A percentile compares a stretch with the other conserved stretches of the same genome.
phyloP scores from a whole-genome alignment of 2,888 invertebrate species.

The Drosophila subsilvestris region DNA sequence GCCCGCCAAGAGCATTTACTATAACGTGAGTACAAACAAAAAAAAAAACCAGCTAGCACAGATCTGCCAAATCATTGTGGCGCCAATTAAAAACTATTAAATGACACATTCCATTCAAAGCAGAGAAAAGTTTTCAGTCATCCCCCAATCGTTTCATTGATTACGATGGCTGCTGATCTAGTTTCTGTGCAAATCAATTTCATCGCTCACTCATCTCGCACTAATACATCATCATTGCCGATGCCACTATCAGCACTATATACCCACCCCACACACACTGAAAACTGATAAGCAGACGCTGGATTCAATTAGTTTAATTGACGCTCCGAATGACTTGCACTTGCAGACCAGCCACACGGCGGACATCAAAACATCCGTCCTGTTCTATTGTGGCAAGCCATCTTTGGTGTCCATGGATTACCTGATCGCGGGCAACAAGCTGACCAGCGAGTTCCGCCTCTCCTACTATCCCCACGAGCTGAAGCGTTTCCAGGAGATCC shows the following conservation, averaged over 20 bases:
- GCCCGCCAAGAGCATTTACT: constrained; percentile 93
- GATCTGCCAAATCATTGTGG: constrained; percentile 8
- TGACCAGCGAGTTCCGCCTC: constrained; percentile 90
- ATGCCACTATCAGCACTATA: constrained; percentile 18
- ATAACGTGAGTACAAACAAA: constrained; percentile 90
- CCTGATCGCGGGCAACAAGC: constrained; percentile 87
- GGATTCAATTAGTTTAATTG: constrained; percentile 17
- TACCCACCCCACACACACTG: background rate
- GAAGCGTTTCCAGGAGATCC: constrained; percentile 88
- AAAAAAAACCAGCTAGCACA: background rate
- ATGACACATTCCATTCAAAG: constrained; percentile 34
- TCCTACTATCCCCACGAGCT: constrained; percentile 95
- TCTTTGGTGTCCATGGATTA: constrained; percentile 93
- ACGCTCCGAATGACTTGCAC: constrained; percentile 66
- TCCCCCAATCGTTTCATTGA: constrained; percentile 40
- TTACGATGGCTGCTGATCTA: constrained; percentile 39
- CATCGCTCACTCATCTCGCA: constrained; percentile 5
- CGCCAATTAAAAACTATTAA: constrained; percentile 63
- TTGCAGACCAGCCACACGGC: constrained; percentile 91
- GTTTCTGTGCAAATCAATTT: constrained; percentile 7
- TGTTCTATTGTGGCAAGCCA: constrained; percentile 91
- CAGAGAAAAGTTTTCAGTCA: constrained; percentile 44
- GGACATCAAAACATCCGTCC: constrained; percentile 93
- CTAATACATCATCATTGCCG: constrained; percentile 2
- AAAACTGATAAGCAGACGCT: background rate